These are phyloP conservation scores for human DNA, from an alignment of 2,113 vertebrate genomes.

Conservation along the genomic window DNA sequence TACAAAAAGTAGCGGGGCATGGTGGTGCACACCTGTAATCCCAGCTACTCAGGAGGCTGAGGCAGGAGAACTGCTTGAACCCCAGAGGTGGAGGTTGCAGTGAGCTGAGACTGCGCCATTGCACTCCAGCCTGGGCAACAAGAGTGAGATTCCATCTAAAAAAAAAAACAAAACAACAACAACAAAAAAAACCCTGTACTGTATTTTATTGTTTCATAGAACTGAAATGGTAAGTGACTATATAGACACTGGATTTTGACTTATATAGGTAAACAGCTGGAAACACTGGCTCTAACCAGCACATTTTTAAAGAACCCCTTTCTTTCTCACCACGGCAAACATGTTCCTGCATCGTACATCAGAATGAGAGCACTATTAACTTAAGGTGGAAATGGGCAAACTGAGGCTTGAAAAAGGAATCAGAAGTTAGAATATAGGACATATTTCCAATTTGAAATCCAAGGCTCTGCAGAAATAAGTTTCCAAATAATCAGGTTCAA, in stretches of 20 bases:
- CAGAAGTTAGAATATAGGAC: not conserved
- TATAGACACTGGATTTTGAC: not conserved
- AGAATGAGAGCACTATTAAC: not conserved
- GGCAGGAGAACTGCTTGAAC: no score
- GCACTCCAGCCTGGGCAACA: no score
- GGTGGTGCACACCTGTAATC: no score
- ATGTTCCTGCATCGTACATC: not conserved
- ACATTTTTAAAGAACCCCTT: not conserved
- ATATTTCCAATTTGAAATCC: not conserved
- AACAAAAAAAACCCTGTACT: not conserved
- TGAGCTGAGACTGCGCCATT: no score
- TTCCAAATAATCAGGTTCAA: not conserved
- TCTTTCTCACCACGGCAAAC: not conserved
- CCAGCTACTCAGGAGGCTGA: no score
- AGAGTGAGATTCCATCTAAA: no score
- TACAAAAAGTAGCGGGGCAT: no score
- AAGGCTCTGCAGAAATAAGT: slow-evolving; percentile 2
- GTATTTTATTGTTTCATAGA: not conserved
- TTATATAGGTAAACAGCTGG: not conserved
- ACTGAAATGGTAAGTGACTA: not conserved
- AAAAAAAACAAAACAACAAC: no score
- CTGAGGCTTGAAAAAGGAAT: not conserved
- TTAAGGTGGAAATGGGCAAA: not conserved
- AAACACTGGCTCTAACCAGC: not conserved
- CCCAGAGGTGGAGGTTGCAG: no score